These are phyloP conservation scores for Kradibia gibbosae DNA, from an alignment of 1,140 invertebrate genomes.

Conservation along the genomic window DNA sequence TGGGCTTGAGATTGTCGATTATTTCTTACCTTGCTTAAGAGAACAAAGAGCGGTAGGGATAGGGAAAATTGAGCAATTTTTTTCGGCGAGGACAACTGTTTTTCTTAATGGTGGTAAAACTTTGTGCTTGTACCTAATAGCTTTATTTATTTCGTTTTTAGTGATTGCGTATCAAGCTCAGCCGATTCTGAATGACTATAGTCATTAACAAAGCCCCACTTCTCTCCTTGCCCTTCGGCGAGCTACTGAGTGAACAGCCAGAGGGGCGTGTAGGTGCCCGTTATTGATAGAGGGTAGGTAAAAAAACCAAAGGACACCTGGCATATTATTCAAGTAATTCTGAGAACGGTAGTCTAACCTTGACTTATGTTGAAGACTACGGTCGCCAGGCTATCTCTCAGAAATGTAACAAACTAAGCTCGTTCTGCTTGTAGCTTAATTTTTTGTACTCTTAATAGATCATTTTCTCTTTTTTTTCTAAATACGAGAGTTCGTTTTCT, in stretches of 20 bases:
- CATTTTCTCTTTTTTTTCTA: not conserved
- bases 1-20: not conserved
- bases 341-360: slow-evolving; percentile 37
- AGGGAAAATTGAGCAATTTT: not conserved
- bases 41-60: not conserved
- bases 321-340: slow-evolving; percentile 38
- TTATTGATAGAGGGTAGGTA: slow-evolving; percentile 15
- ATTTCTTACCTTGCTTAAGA: not conserved
- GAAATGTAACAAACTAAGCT: slow-evolving; percentile 41
- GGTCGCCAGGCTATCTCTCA: slow-evolving; percentile 13
- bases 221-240: not conserved
- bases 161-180: slow-evolving; percentile 32
- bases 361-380: slow-evolving; percentile 26
- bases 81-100: slow-evolving; percentile 19
- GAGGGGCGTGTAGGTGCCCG: not conserved
- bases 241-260: not conserved
- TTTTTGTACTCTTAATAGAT: slow-evolving; percentile 28
- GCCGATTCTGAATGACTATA: slow-evolving; percentile 1
- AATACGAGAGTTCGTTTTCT: too few species aligned
- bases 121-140: not conserved
- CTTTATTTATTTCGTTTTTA: slow-evolving; percentile 25
- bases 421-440: slow-evolving; percentile 36
- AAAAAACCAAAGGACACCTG: slow-evolving; percentile 28
- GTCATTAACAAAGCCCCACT: slow-evolving; percentile 12
- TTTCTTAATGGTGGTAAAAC: slow-evolving; percentile 19